Conservation (phyloP, 2,888 invertebrate species). For the Cephus runcator region DNA sequence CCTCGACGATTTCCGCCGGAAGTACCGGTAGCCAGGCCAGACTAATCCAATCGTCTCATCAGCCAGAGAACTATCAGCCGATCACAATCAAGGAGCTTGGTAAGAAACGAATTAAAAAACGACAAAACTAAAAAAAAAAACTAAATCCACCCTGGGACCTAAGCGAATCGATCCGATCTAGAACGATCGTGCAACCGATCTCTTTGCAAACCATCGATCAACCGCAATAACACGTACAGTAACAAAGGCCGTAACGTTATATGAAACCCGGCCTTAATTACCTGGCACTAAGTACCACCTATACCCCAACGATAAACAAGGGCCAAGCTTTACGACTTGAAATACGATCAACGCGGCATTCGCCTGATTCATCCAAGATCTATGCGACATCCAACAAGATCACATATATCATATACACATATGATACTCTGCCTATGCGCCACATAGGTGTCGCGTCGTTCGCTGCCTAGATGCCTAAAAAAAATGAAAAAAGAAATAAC, state of each 20-base stretch:
- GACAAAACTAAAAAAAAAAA: background rate
- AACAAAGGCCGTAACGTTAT: background rate
- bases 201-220: background rate
- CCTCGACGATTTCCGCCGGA: constrained; percentile 92
- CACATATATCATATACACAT: background rate
- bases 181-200: background rate
- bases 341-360: constrained; percentile 28
- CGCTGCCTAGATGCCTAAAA: background rate
- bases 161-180: background rate
- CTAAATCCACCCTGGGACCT: background rate
- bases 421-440: background rate
- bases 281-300: background rate
- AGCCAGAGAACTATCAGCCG: constrained; percentile 92
- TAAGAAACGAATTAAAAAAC: constrained; percentile 68
- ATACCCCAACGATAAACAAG: constrained; percentile 29
- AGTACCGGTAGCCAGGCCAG: constrained; percentile 94
- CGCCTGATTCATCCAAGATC: background rate
- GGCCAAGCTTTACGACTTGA: constrained; percentile 59
- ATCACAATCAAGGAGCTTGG: constrained; percentile 89
- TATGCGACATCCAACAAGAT: background rate
- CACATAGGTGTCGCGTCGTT: background rate
- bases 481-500: background rate
- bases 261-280: background rate
- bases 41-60: constrained; percentile 93
- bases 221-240: background rate